Evolutionary conservation across 2,797 vertebrate genomes (phyloP), one percentile per base, ranked within the genome.

Genomic region (Dicrostonyx torquatus): DNA sequence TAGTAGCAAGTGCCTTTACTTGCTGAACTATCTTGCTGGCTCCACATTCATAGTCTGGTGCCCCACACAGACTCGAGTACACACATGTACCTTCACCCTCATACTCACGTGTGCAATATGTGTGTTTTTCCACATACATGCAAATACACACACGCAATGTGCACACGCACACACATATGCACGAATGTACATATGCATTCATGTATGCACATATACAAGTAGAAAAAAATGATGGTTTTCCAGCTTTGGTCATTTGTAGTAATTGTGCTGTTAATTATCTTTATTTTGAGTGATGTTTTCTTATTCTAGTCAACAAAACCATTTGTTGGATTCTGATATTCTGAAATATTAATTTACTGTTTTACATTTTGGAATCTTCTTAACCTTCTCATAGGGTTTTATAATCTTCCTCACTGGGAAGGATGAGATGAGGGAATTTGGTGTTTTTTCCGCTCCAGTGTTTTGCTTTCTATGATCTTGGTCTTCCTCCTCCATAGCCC

Each of bases 201-300:
- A 31, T 2, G 3, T 43, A 45, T 20, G 9, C 62, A 50, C 17
- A 24, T 3, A 34, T 11, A 48, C 10, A 37, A 50, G 34, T 26
- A 85, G 29, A 53, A 77, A n/a, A 43, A 50, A 48, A 85, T 29
- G 14, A 6, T 34, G 31, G 1, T 88, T 60, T 76, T 95, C 48
- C 64, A 26, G 5, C 48, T 68, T 79, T 11, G 43, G 34, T 70
- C 87, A 15, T 55, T 78, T 90, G 40, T 75, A 12, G 4, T 86
- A 72, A 62, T 89, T 53, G 37, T 68, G 18, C 40, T 86, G 70
- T 45, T 40, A 87, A 60, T 31, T 68, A n/a, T 26, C 2, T 89
- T 94, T 86, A 60, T n/a, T 64, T 53, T 43, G n/a, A 87, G 58
- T 10, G 8, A 64, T 20, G 26, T 85, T 94, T 95, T 75, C 53